Evolutionary conservation across 1,140 invertebrate species (phyloP), one percentile per base, ranked within the genome.

Genomic region (Notospermus geniculatus): DNA sequence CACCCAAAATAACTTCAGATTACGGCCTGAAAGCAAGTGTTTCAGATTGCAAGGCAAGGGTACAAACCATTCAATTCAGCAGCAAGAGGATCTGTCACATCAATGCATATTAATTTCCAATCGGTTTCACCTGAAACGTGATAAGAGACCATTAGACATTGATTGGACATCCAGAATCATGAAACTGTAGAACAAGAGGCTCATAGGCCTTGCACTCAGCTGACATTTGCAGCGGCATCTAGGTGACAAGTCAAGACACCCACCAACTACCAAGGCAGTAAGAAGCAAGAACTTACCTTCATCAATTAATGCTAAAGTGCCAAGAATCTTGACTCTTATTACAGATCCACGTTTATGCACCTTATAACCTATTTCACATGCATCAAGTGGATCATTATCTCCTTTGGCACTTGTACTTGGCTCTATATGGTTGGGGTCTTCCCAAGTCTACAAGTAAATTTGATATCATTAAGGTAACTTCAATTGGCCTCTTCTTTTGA

Each of bases 321-420:
- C 95, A 25, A 98, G 81, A 52, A 95, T 85, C 85, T 98, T 98
- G 0, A 97, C 93, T 81, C 92, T 89, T 56, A 97, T 70, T 19
- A 96, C 86, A 74, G 93, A 89, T 54, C 93, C 93, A 65, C 90
- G 82, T 73, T 90, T 88, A 27, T 92, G 91, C 57, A 85, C 71
- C 69, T 76, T 79, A 46, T 72, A 62, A 36, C 97, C 97, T 80
- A 99, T 98, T 87, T 99, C 97, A 73, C 97, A 87, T 30, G 98
- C 92, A 88, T 99, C 97, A 73, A 99, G 90, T 9, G 97, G 97
- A 87, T 99, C 97, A 83, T 97, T 96, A 77, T 99, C 97, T 53
- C 97, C 97, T 80, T 94, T 94, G 68, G 88, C 90, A 32, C 88
- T 86, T 53, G 97, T 99, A n/a, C 88, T 86, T 70, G 89, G 86